Base-by-base conservation (phyloP, 2,888 invertebrate species). In the Nebria brevicollis region DNA sequence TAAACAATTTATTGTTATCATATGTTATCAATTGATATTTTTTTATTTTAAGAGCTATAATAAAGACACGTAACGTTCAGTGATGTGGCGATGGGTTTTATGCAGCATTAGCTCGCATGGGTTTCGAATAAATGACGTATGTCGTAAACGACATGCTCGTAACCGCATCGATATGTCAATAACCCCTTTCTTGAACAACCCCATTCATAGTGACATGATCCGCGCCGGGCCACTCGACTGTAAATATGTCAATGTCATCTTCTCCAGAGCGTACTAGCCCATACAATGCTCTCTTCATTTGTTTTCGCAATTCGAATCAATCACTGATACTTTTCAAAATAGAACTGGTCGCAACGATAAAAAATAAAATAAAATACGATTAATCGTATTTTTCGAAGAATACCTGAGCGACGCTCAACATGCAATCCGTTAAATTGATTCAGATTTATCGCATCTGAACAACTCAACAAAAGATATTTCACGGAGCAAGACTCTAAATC, bases 131-230 rank as follows among this genome's bases (percentile, higher is more conserved):
- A 72, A 77, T 77, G 72, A 64, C 64, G 77, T 77, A 77, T 65
- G 72, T 77, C 77, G 77, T 64, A 72, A 77, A 77, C 64, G 77
- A 77, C 65, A 72, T 64, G 64, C 26, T 77, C 77, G 26, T 54
- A 54, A 68, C 54, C 54, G 11, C 43, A 72, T 77, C 77, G 77
- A 77, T 77, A 77, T 72, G 77, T 72, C 77, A 77, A 77, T 77
- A 77, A 77, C 72, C 72, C 77, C 72, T 54, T 54, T 54, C 54
- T 54, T 54, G 6, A 54, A 54, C 8, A 13, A 54, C 54, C 54
- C 54, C 54, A 54, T 54, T 54, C 54, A 54, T 54, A 54, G 2
- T 54, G 54, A 54, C 54, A 54, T 54, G 54, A 8, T 8, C 8
- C 54, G 54, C 54, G 54, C 8, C 54, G 54, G 54, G 4, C 54